phyloP scores from a whole-genome alignment of 2,113 vertebrate genomes.

The Anguilla rostrata region DNA sequence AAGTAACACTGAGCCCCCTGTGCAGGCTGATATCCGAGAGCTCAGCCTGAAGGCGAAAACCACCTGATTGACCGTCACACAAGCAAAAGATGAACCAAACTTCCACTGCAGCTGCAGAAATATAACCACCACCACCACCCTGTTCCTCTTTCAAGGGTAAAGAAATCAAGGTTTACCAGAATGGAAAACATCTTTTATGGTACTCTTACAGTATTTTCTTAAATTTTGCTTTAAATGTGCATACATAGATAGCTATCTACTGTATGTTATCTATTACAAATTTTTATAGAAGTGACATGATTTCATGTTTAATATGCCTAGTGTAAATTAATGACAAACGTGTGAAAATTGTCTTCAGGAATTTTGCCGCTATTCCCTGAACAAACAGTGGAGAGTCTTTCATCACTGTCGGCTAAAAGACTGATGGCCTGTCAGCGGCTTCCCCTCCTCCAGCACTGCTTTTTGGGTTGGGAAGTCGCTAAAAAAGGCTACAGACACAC shows the following conservation, averaged over 20 bases:
- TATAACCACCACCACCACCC: slow-evolving; percentile 26
- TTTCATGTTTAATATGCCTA: slow-evolving; percentile 42
- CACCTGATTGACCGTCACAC: slow-evolving; percentile 60
- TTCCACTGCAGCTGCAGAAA: slow-evolving; percentile 47
- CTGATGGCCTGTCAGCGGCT: slow-evolving; percentile 74
- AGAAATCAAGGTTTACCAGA: slow-evolving; percentile 28
- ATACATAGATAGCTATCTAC: neutral
- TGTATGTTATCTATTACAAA: neutral
- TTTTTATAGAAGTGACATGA: slow-evolving; percentile 11
- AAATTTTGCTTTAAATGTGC: neutral
- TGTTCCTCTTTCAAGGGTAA: slow-evolving; percentile 51
- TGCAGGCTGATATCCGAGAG: slow-evolving; percentile 50
- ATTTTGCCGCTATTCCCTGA: slow-evolving; percentile 59
- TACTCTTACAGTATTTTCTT: neutral
- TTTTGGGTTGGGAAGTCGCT: slow-evolving; percentile 71
- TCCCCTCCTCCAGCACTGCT: slow-evolving; percentile 74
- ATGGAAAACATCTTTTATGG: slow-evolving; percentile 5
- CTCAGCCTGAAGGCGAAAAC: slow-evolving; percentile 48
- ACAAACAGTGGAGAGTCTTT: slow-evolving; percentile 58
- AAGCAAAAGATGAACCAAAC: slow-evolving; percentile 58
- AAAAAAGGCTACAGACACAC: slow-evolving; percentile 65
- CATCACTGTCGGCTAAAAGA: slow-evolving; percentile 76
- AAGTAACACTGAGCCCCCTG: slow-evolving; percentile 50
- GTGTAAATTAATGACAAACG: slow-evolving; percentile 56
- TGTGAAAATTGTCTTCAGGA: slow-evolving; percentile 61